Base-by-base conservation (phyloP, 2,888 invertebrate genomes). In the Ophioninae sp. region DNA sequence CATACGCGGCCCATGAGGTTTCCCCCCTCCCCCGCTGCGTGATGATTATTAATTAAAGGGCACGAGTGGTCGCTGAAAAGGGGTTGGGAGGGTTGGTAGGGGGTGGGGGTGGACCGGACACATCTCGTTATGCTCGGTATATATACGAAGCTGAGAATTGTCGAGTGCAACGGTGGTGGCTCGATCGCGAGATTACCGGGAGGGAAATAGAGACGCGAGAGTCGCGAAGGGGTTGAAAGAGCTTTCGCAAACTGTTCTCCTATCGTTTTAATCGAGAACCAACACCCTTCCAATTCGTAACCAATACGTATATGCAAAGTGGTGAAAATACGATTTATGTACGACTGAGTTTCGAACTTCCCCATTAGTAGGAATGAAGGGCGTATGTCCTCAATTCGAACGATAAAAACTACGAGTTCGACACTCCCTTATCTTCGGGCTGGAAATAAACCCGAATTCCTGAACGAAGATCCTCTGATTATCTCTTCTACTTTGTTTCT, bases 31-130 rank as follows among this genome's bases (percentile, higher is more conserved):
- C 30, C 61, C 77, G 30, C 67, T 41, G 23, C 61, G 23, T 61
- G 68, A 57, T 62, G 69, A 65, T 64, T 79, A 79, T 79, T 79
- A 83, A 83, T 83, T 83, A 76, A 79, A 76, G 79, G 75, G 75
- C 59, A 69, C 70, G 57, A 30, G 3, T 30, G 30, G 30, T 2
- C 2, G 30, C 30, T 30, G 2, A 30, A 30, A 30, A 30, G 30
- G 30, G 30, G 30, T 30, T 3, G 30, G 30, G 30, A n/a, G 30
- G 30, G 30, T 30, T 30, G 30, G 30, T 2, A 30, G 30, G 30
- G 30, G 30, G 30, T 30, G 50, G 17, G 50, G 7, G 41, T 39
- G 65, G 73, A 78, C 65, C 57, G 82, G 82, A 76, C 75, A 79
- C 79, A 75, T 79, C 75, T 79, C 75, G 75, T 79, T 79, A 79